phyloP scores from a whole-genome alignment of 2,797 vertebrate species.

The Anniella stebbinsi region DNA sequence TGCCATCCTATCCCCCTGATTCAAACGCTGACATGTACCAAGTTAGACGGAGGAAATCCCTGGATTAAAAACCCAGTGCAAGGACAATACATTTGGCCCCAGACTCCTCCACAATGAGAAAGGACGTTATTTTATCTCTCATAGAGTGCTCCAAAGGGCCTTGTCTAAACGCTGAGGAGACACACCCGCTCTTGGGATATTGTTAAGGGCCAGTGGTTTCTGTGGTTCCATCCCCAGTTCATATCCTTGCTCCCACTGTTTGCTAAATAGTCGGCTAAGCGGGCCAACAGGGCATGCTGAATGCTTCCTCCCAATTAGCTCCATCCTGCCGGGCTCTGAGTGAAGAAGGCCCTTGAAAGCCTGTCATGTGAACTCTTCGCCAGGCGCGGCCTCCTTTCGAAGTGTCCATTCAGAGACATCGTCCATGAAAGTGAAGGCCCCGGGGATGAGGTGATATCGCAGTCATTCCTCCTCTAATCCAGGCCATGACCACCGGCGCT shows the following conservation, averaged over 20 bases:
- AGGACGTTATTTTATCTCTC: neutral
- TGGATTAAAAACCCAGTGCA: no score
- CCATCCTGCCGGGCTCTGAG: conserved; percentile 94
- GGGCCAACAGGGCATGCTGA: conserved; percentile 94
- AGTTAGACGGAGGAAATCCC: neutral
- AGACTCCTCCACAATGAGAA: neutral
- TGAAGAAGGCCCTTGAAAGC: conserved; percentile 95
- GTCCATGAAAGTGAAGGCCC: conserved; percentile 84
- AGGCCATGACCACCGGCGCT: conserved; percentile 84
- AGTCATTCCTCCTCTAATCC: conserved; percentile 76
- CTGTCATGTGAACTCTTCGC: conserved; percentile 96
- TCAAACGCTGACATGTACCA: neutral
- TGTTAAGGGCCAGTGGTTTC: conserved; percentile 93
- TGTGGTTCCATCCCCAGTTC: conserved; percentile 86
- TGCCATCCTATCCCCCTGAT: no score
- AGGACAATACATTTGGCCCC: neutral
- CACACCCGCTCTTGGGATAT: conserved; percentile 89
- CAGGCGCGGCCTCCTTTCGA: conserved; percentile 93
- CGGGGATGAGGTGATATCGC: conserved; percentile 81
- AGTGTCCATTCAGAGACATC: conserved; percentile 93
- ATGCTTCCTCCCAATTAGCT: conserved; percentile 96
- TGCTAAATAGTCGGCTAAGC: conserved; percentile 99
- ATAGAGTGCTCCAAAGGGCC: neutral
- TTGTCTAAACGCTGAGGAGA: conserved; percentile 79
- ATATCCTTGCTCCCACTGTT: conserved; percentile 99